Conservation (phyloP, 1,140 invertebrate species). For the Aphaenogaster rudis region DNA sequence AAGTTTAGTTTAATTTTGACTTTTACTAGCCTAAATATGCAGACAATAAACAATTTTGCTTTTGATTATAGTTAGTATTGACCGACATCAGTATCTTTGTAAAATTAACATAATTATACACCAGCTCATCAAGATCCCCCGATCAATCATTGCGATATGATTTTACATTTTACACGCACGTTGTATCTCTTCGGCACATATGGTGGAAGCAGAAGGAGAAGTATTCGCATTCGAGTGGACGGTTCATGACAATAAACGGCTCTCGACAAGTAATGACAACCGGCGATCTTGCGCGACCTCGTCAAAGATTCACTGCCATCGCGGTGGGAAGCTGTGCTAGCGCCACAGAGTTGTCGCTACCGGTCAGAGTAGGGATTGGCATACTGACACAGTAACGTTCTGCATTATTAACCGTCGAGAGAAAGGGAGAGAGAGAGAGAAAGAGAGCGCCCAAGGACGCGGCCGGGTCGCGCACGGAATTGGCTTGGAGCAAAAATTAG, state of each 20-base stretch:
- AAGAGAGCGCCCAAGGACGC: slow-evolving; percentile 65
- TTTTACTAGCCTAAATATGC: background rate
- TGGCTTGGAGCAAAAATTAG: slow-evolving; percentile 76
- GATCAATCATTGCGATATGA: background rate
- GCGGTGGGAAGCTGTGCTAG: background rate
- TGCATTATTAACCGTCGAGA: slow-evolving; percentile 76
- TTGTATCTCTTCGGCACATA: background rate
- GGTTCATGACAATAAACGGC: background rate
- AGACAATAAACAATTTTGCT: background rate
- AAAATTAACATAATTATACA: background rate
- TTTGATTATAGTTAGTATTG: background rate
- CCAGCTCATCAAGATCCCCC: background rate
- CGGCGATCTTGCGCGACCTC: background rate
- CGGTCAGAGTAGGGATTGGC: slow-evolving; percentile 63
- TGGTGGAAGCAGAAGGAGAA: background rate
- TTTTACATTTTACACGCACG: background rate
- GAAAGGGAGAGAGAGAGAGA: slow-evolving; percentile 11
- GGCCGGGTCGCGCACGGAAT: slow-evolving; percentile 54
- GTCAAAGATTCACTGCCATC: slow-evolving; percentile 35
- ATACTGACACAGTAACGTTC: slow-evolving; percentile 79
- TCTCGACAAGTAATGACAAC: background rate
- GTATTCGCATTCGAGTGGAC: background rate
- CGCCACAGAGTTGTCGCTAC: slow-evolving; percentile 58
- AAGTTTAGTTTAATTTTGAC: background rate
- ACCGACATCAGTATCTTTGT: background rate